Conservation (phyloP, 2,888 invertebrate genomes). For the Yponomeuta evonymella region DNA sequence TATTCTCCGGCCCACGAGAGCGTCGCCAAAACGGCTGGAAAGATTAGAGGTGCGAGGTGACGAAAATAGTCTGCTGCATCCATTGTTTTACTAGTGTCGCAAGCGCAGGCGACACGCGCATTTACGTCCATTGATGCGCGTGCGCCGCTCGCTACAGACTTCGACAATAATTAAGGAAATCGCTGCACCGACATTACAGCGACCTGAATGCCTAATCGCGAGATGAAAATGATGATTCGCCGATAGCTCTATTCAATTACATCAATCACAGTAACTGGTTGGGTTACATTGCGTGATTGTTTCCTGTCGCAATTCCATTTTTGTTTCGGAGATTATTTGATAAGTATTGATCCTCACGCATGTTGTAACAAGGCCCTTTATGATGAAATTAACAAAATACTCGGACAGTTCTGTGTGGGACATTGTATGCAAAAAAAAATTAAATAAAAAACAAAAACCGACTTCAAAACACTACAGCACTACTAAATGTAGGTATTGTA, state of each 20-base stretch:
- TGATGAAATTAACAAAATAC: constrained; percentile 21
- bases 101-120: constrained; percentile 65
- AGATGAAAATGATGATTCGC: constrained; percentile 60
- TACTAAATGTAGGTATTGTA: too few relatives aligned
- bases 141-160: constrained; percentile 25
- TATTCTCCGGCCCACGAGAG: constrained; percentile 47
- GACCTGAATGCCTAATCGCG: constrained; percentile 66
- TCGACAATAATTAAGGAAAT: constrained; percentile 53
- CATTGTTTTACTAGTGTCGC: constrained; percentile 59
- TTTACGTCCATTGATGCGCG: constrained; percentile 65
- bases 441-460: too few relatives aligned
- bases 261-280: constrained; percentile 54
- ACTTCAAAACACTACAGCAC: too few relatives aligned
- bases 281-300: constrained; percentile 58
- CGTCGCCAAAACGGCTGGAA: constrained; percentile 52
- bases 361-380: constrained; percentile 40
- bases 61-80: constrained; percentile 37
- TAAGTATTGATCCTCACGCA: constrained; percentile 40
- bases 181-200: constrained; percentile 50
- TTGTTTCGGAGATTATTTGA: constrained; percentile 36
- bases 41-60: constrained; percentile 42
- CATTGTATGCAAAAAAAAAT: too few relatives aligned
- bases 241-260: constrained; percentile 50
- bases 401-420: too few relatives aligned
- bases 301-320: constrained; percentile 58